Percentiles rank a stretch among this genome's conserved stretches.
Evolutionary conservation across 2,113 vertebrate genomes (phyloP).

Genomic region (Poicephalus meyeri): DNA sequence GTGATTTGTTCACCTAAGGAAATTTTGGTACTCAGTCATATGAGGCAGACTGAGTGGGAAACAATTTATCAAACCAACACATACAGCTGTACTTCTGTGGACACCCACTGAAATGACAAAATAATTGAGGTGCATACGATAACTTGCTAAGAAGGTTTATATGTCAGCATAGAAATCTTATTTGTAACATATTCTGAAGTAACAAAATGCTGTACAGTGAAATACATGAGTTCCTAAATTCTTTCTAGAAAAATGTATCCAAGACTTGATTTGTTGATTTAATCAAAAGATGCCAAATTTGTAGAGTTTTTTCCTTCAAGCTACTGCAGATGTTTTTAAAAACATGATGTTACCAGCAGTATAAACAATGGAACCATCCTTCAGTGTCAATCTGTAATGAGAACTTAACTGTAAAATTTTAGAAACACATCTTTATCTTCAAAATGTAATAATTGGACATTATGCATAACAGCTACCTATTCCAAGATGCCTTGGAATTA

Average conservation of each 20-base stretch:
- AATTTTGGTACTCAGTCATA: not conserved
- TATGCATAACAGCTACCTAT: not conserved
- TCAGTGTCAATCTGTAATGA: not conserved
- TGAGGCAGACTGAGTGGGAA: not conserved
- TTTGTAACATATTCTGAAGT: not conserved
- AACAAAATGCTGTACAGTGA: not conserved
- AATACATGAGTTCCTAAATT: not conserved
- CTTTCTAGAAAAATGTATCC: not conserved
- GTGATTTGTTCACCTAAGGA: not conserved
- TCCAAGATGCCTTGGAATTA: not conserved
- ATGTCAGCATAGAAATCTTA: not conserved
- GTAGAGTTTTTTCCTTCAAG: not conserved
- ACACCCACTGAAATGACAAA: not conserved
- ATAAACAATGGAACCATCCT: not conserved
- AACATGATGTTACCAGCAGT: not conserved
- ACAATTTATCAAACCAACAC: not conserved
- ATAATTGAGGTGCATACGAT: accelerated
- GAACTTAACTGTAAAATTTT: not conserved
- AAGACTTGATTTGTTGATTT: not conserved
- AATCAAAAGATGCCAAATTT: not conserved
- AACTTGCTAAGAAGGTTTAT: not conserved
- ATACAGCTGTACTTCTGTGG: not conserved
- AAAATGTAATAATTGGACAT: not conserved
- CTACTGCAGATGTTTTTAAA: not conserved
- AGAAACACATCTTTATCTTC: not conserved